Conservation (phyloP, 2,113 vertebrate genomes). For the Chloebia gouldiae region DNA sequence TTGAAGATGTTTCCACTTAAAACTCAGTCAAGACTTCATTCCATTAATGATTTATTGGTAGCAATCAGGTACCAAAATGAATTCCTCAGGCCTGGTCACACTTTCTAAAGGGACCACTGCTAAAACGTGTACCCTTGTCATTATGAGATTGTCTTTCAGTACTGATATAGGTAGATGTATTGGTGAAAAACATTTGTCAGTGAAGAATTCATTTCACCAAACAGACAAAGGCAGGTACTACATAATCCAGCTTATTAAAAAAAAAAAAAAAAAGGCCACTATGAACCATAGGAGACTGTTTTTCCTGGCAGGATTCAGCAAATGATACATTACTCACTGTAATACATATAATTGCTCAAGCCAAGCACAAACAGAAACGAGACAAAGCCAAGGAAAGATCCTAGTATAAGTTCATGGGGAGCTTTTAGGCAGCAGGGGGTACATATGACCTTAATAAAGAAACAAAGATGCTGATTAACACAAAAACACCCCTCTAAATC, state of each 20-base stretch:
- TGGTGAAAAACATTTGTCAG: not conserved
- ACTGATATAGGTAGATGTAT: not conserved
- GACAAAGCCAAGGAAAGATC: not conserved
- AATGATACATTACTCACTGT: not conserved
- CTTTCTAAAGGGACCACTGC: not conserved
- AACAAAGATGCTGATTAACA: not conserved
- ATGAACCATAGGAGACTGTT: not conserved
- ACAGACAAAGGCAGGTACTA: not conserved
- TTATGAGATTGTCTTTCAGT: not conserved
- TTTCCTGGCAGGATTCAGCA: not conserved
- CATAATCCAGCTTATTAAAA: not conserved
- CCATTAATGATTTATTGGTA: not conserved
- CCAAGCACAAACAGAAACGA: not conserved
- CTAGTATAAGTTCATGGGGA: not conserved
- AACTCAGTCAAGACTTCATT: not conserved
- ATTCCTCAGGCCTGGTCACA: not conserved
- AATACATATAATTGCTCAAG: not conserved
- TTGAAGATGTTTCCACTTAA: not conserved
- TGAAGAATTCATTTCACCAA: not conserved
- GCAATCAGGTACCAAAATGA: not conserved
- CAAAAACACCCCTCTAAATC: not conserved
- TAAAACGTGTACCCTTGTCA: fast-evolving
- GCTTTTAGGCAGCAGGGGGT: not conserved
- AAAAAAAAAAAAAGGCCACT: not conserved
- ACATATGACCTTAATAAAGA: not conserved